Base-by-base conservation (phyloP, 2,888 invertebrate genomes). In the Cerceris ruficornis region DNA sequence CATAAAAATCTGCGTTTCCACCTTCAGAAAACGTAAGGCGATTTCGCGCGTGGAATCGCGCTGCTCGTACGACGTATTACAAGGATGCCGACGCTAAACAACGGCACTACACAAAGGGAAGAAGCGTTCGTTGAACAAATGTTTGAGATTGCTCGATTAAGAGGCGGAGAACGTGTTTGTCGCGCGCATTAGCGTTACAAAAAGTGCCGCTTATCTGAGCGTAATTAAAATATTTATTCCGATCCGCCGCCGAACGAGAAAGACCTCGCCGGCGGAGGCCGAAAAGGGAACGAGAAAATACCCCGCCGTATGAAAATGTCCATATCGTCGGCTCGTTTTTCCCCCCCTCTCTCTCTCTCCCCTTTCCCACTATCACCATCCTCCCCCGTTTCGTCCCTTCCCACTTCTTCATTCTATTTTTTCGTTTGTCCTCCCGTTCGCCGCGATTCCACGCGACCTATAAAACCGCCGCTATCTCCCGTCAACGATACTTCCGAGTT, bases 141-240 rank as follows among this genome's bases (percentile, higher is more conserved):
- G 71, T 80, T 80, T 80, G 75, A 65, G 69, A 62, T 70, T 65
- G 70, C 70, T 60, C 62, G 78, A 74, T 78, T 74, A 79, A 73
- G n/a, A 42, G 57, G 17, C 28, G 41, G 14, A 60, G 14, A 65
- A 39, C n/a, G 54, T 55, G 69, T 73, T 68, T 57, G 77, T 58
- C 9, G 14, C 58, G 57, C 70, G 55, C 60, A 62, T 68, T 60
- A 65, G 64, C 60, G 60, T 28, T 42, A 42, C 57, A 59, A 59
- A 59, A 68, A 49, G 60, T 41, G 50, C 46, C 69, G 70, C 57
- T 60, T 55, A 50, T 49, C 64, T 41, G 15, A 57, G 9, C 17
- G 65, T 80, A 75, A 79, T 80, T 80, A 75, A 72, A 79, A 80
- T 67, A 79, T 79, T 74, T 41, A 54, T 54, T 17, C 60, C 14